A percentile compares a stretch with the other conserved stretches of the same genome.
phyloP scores from a whole-genome alignment of 2,888 invertebrate species.

The Aphodius sticticus region DNA sequence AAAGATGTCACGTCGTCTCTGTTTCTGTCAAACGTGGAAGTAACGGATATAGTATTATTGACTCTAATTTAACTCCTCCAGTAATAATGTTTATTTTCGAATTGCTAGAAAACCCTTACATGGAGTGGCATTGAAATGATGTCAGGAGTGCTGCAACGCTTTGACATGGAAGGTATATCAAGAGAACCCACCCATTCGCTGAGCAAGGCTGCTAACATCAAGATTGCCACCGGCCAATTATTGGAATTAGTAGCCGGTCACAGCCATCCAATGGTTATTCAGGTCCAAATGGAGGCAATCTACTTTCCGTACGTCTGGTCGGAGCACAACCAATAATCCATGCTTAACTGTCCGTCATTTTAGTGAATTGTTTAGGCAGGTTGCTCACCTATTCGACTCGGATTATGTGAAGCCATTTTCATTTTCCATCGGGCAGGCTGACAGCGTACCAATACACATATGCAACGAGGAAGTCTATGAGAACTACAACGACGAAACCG shows the following conservation, averaged over 20 bases:
- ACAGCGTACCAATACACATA: background rate
- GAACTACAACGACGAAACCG: background rate
- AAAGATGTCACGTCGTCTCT: no score
- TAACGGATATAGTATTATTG: background rate
- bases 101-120: conserved; percentile 6
- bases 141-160: conserved; percentile 5
- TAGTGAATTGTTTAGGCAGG: conserved; percentile 12
- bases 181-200: background rate
- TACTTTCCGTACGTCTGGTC: conserved; percentile 5
- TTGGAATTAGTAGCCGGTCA: background rate
- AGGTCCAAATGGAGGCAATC: conserved; percentile 5
- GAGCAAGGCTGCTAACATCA: background rate
- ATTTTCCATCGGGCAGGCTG: background rate
- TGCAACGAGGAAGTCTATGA: conserved; percentile 6
- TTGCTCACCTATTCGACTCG: background rate
- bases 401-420: background rate
- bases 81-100: background rate
- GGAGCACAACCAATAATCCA: no score
- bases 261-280: background rate
- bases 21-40: no score
- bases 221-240: background rate
- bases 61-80: background rate
- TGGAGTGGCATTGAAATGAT: conserved; percentile 17
- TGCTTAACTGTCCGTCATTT: background rate
- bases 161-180: conserved; percentile 4